Conservation (phyloP, 2,113 vertebrate genomes). For the Xenopus borealis region DNA sequence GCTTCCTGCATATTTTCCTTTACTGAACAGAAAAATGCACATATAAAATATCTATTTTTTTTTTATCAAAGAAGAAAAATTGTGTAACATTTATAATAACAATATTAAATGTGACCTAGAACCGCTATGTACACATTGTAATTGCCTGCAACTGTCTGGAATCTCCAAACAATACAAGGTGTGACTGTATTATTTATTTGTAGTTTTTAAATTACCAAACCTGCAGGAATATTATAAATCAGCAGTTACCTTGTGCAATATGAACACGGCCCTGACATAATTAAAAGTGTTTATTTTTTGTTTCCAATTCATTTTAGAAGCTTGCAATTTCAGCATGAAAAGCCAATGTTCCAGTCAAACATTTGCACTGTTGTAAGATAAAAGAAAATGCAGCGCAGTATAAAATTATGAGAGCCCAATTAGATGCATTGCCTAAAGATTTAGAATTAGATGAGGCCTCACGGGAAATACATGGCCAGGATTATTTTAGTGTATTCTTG, state of each 20-base stretch:
- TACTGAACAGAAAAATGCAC: no score
- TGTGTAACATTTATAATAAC: no score
- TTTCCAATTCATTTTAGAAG: conserved; percentile 31
- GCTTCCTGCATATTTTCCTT: no score
- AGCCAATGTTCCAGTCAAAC: conserved; percentile 34
- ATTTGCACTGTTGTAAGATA: conserved; percentile 16
- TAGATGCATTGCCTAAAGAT: conserved; percentile 31
- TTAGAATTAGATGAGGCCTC: conserved; percentile 21
- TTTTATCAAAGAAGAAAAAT: no score
- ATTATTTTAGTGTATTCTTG: conserved; percentile 23
- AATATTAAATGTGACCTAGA: no score
- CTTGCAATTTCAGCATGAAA: conserved; percentile 38
- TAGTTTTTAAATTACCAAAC: conserved; percentile 25
- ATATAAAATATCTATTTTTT: no score
- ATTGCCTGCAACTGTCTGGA: conserved; percentile 31
- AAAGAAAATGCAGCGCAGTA: conserved; percentile 25
- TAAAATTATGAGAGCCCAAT: conserved; percentile 41
- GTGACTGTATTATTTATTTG: conserved; percentile 26
- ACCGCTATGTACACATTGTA: background rate
- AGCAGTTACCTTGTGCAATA: conserved; percentile 14
- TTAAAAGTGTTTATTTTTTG: conserved; percentile 19
- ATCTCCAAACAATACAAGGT: conserved; percentile 21
- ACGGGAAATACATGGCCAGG: conserved; percentile 10
- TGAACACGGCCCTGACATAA: conserved; percentile 31
- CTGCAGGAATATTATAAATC: conserved; percentile 32